A percentile compares a stretch with the other conserved stretches of the same genome.
Conservation (phyloP, 2,888 invertebrate species). For the Clepsis dumicolana region DNA sequence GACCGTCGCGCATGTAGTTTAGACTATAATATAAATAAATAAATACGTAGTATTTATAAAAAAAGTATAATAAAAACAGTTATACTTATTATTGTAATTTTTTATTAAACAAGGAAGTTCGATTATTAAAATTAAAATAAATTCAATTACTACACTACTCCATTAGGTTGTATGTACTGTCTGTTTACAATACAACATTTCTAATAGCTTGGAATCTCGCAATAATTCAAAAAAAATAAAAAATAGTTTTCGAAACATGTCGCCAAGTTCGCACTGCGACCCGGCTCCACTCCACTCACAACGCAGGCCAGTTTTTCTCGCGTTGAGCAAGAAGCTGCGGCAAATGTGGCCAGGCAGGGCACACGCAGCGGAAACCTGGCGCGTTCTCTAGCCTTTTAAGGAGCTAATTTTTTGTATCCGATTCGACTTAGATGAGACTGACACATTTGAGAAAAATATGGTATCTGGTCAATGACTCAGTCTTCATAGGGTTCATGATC, state of each 20-base stretch:
- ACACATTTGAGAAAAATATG: slow-evolving; percentile 24
- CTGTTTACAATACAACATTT: no score
- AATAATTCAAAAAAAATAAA: background rate
- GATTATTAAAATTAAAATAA: no score
- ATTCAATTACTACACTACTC: no score
- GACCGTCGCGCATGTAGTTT: no score
- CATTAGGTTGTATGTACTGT: no score
- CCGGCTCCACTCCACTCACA: slow-evolving; percentile 49
- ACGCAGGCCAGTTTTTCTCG: slow-evolving; percentile 68
- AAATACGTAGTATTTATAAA: no score
- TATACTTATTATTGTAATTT: no score
- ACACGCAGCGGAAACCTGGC: slow-evolving; percentile 54
- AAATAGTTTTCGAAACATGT: slow-evolving; percentile 26
- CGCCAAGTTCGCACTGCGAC: slow-evolving; percentile 50
- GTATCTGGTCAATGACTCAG: slow-evolving; percentile 10
- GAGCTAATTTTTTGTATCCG: slow-evolving; percentile 53
- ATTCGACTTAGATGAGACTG: slow-evolving; percentile 44
- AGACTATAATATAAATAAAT: no score
- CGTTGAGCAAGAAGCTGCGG: slow-evolving; percentile 59
- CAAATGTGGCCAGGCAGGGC: slow-evolving; percentile 45
- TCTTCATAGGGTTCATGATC: background rate
- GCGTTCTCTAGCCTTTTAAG: slow-evolving; percentile 66
- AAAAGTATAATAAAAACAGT: no score
- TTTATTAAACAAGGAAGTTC: no score
- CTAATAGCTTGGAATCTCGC: no score